These are phyloP conservation scores for Drosophila imparisetae DNA, from an alignment of 2,888 invertebrate species.

Conservation along the genomic window DNA sequence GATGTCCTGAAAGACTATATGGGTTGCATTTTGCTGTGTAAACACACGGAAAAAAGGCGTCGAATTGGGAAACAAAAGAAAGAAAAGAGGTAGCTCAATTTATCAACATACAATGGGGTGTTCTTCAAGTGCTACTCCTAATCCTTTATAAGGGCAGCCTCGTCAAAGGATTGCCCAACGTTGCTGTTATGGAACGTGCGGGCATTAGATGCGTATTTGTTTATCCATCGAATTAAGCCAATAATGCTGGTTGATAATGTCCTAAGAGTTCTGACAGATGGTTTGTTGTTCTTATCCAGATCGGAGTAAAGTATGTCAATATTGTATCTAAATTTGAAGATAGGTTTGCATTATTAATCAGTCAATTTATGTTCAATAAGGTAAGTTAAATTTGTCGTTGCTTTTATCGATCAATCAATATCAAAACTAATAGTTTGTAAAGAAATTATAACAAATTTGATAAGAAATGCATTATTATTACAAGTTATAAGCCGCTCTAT, in stretches of 20 bases:
- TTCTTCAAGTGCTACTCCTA: slow-evolving; percentile 59
- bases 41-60: slow-evolving; percentile 76
- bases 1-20: slow-evolving; percentile 67
- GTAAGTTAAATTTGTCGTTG: background rate
- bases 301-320: background rate
- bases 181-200: slow-evolving; percentile 63
- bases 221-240: slow-evolving; percentile 18
- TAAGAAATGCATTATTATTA: background rate
- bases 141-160: slow-evolving; percentile 67
- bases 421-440: background rate
- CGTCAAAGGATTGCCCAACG: slow-evolving; percentile 57
- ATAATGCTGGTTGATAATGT: slow-evolving; percentile 56
- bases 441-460: background rate
- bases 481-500: background rate
- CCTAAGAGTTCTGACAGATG: background rate
- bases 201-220: slow-evolving; percentile 58
- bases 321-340: background rate
- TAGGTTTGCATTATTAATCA: background rate
- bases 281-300: slow-evolving; percentile 6
- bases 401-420: background rate
- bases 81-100: slow-evolving; percentile 34
- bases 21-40: slow-evolving; percentile 73
- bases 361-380: background rate
- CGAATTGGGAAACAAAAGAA: slow-evolving; percentile 50
- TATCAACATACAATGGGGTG: slow-evolving; percentile 41